A percentile compares a stretch with the other conserved stretches of the same genome.
These are phyloP conservation scores for Loris lydekkerianus DNA, from an alignment of 2,797 vertebrate genomes.

Conservation along the genomic window DNA sequence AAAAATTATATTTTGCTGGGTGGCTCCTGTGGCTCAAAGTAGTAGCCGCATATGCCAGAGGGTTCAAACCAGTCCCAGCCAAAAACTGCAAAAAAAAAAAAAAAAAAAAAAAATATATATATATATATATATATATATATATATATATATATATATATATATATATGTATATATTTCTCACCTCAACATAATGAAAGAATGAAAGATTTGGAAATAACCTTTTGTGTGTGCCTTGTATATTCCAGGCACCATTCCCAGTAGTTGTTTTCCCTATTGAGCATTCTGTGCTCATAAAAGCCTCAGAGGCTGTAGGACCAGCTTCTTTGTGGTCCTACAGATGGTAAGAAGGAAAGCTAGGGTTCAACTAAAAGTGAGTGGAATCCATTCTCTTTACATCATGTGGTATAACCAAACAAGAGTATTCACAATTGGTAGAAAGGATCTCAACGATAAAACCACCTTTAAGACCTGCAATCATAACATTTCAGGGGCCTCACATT, in stretches of 20 bases:
- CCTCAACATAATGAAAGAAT: neutral
- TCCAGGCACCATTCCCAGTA: neutral
- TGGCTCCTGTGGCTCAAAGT: too few relatives aligned
- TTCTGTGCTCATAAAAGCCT: neutral
- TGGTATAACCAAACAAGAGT: neutral
- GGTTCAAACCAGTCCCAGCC: too few relatives aligned
- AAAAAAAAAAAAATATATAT: too few relatives aligned
- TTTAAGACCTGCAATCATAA: neutral
- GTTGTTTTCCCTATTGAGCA: neutral
- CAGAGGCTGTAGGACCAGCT: too few relatives aligned
- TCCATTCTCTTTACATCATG: neutral
- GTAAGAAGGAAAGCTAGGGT: neutral
- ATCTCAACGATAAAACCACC: neutral
- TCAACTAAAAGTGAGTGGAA: neutral
- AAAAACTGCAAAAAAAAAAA: too few relatives aligned
- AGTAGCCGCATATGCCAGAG: too few relatives aligned
- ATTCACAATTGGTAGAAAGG: neutral
- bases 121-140: too few relatives aligned
- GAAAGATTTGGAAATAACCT: neutral
- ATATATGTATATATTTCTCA: neutral
- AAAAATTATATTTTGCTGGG: neutral
- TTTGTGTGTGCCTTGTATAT: neutral
- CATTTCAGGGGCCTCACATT: neutral
- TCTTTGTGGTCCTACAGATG: accelerated
- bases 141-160: too few relatives aligned